Evolutionary conservation across 2,797 vertebrate genomes (phyloP).

Genomic region (Mormyrops boulengeri): DNA sequence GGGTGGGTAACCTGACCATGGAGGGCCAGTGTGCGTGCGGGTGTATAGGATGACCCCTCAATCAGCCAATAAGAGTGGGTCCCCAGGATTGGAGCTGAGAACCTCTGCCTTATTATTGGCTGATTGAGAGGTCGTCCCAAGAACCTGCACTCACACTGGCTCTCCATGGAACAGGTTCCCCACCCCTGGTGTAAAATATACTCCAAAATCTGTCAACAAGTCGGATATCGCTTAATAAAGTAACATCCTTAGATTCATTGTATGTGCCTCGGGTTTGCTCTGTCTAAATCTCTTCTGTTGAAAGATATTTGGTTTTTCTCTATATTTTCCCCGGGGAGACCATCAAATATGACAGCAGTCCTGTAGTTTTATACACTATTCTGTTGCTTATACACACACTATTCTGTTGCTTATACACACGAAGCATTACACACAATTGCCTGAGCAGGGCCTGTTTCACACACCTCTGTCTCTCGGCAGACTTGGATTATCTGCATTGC

Average conservation of each 20-base stretch:
- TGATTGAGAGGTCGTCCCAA: not conserved
- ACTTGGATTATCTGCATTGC: not conserved
- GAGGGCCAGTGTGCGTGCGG: not conserved
- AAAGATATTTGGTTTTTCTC: not conserved
- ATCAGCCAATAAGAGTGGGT: not conserved
- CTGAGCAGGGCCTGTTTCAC: not conserved
- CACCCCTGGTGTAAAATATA: not conserved
- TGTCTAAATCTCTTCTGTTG: not conserved
- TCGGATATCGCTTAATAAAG: not conserved
- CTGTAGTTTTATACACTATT: not conserved
- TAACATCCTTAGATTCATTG: not conserved
- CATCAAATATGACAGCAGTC: not conserved
- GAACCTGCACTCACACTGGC: not conserved
- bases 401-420: not conserved
- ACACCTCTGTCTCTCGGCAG: not conserved
- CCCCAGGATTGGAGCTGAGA: not conserved
- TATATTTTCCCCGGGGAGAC: not conserved
- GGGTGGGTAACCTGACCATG: not conserved
- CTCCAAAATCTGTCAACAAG: not conserved
- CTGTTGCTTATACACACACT: too few species aligned
- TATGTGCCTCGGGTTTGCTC: not conserved
- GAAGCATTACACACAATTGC: not conserved
- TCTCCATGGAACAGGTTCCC: too few species aligned
- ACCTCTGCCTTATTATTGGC: not conserved
- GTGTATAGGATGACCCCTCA: not conserved